phyloP scores from a whole-genome alignment of 2,797 vertebrate species.

The Gobio occitaniae region DNA sequence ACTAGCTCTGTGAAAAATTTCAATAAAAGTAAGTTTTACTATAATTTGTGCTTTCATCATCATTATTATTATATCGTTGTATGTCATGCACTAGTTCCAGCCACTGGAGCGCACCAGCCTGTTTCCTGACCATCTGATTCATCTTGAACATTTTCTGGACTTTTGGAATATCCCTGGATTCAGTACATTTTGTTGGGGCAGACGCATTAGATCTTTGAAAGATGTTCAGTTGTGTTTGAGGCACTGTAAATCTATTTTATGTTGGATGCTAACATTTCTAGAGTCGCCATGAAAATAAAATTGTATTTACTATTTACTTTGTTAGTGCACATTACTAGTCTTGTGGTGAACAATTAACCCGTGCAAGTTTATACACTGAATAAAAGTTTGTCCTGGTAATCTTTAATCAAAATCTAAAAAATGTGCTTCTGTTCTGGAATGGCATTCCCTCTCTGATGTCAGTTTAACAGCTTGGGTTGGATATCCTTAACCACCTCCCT shows the following conservation, averaged over 20 bases:
- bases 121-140: background rate
- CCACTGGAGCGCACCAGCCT: background rate
- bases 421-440: too few species aligned
- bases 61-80: background rate
- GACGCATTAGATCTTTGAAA: background rate
- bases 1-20: conserved; percentile 58
- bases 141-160: too few species aligned
- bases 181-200: background rate
- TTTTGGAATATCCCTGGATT: background rate
- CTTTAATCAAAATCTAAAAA: too few species aligned
- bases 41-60: background rate
- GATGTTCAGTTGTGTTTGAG: background rate
- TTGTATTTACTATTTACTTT: too few species aligned
- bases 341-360: too few species aligned
- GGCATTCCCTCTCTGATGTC: too few species aligned
- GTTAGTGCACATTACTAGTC: too few species aligned
- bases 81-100: background rate
- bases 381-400: too few species aligned
- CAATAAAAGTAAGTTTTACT: conserved; percentile 56
- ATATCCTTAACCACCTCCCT: too few species aligned
- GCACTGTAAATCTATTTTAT: background rate
- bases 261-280: background rate
- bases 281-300: too few species aligned
- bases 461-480: too few species aligned
- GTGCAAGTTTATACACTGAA: too few species aligned